These are phyloP conservation scores for Nesidiocoris tenuis DNA, from an alignment of 2,888 invertebrate species.

Conservation along the genomic window DNA sequence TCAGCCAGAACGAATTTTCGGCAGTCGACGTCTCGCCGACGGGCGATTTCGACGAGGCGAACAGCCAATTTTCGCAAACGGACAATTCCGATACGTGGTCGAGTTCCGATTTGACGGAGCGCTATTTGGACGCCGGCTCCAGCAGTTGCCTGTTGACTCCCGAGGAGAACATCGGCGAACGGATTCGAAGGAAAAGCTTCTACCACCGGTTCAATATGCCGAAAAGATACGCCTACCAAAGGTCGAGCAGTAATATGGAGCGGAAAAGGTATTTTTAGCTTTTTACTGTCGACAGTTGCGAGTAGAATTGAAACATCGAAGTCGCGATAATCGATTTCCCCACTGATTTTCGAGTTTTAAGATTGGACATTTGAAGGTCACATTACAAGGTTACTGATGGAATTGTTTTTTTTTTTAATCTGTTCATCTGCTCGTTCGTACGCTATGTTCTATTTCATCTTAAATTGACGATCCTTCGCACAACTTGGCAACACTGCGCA, in stretches of 20 bases:
- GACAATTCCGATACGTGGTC: slow-evolving; percentile 63
- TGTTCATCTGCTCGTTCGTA: too few relatives aligned
- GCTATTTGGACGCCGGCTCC: slow-evolving; percentile 53
- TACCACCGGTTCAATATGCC: slow-evolving; percentile 83
- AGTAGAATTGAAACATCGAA: too few relatives aligned
- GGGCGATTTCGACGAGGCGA: slow-evolving; percentile 43
- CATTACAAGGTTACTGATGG: too few relatives aligned
- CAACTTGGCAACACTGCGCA: too few relatives aligned
- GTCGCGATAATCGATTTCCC: too few relatives aligned
- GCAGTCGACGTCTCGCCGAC: slow-evolving; percentile 44
- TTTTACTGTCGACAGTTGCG: too few relatives aligned
- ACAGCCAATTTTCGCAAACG: slow-evolving; percentile 55
- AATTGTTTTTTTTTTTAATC: too few relatives aligned
- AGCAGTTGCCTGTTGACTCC: slow-evolving; percentile 48
- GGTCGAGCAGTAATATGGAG: slow-evolving; percentile 44
- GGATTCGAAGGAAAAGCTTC: slow-evolving; percentile 85
- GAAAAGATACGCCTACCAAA: slow-evolving; percentile 44
- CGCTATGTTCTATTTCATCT: too few relatives aligned
- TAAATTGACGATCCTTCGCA: too few relatives aligned
- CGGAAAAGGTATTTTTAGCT: slow-evolving; percentile 55
- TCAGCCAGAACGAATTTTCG: slow-evolving; percentile 13
- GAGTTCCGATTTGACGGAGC: slow-evolving; percentile 60
- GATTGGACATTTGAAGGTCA: too few relatives aligned
- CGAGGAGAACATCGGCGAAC: slow-evolving; percentile 69
- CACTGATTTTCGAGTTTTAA: too few relatives aligned